Percentiles rank a stretch among this genome's conserved stretches.
Evolutionary conservation across 2,888 invertebrate species (phyloP).

Genomic region (Lasioglossum lativentre): DNA sequence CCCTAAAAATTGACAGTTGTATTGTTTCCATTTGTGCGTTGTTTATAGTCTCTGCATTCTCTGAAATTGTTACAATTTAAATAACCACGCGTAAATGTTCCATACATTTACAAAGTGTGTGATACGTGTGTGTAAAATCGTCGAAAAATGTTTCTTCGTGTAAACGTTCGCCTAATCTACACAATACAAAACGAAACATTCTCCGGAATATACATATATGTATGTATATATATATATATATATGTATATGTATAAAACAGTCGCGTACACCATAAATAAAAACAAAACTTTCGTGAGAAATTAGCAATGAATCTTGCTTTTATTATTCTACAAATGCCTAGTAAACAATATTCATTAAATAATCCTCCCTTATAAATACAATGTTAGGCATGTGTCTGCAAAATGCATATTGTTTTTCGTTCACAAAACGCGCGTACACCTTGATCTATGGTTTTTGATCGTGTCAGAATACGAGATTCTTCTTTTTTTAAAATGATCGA

Average conservation of each 20-base stretch:
- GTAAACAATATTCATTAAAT: constrained; percentile 45
- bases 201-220: background rate
- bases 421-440: constrained; percentile 8
- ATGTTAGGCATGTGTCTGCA: constrained; percentile 35
- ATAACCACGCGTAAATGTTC: background rate
- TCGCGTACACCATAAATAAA: constrained; percentile 15
- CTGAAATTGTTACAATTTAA: background rate
- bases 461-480: constrained; percentile 17
- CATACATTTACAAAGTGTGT: constrained; percentile 14
- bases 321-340: constrained; percentile 27
- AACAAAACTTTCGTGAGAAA: constrained; percentile 19
- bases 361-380: constrained; percentile 48
- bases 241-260: constrained; percentile 5
- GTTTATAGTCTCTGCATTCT: background rate
- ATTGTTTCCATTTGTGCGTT: background rate
- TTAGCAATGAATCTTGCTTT: constrained; percentile 28
- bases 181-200: constrained; percentile 7
- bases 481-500: constrained; percentile 14
- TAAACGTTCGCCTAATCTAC: constrained; percentile 38
- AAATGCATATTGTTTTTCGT: constrained; percentile 35
- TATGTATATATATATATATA: background rate
- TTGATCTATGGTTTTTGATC: constrained; percentile 9
- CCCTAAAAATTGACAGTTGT: constrained; percentile 4
- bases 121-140: constrained; percentile 35
- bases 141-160: constrained; percentile 57